phyloP scores from a whole-genome alignment of 2,797 vertebrate species.

The Pipistrellus pipistrellus region DNA sequence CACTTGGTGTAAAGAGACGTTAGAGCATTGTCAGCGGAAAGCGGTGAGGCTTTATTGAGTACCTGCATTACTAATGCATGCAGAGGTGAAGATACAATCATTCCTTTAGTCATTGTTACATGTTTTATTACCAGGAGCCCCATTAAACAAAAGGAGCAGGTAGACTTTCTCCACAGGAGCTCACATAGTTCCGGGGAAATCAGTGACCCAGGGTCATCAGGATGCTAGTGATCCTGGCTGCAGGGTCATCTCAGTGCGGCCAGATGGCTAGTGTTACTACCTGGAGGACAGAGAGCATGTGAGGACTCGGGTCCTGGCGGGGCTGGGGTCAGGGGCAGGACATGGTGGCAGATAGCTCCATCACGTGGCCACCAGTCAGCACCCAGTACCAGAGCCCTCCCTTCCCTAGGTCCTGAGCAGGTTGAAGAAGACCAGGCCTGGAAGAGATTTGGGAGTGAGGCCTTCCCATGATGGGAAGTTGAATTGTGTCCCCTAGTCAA shows the following conservation, averaged over 20 bases:
- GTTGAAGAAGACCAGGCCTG: not conserved
- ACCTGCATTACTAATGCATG: conserved; percentile 85
- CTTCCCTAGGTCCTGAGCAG: no score
- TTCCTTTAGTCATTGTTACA: conserved; percentile 81
- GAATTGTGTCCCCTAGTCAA: not conserved
- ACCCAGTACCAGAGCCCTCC: no score
- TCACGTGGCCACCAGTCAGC: fast-evolving
- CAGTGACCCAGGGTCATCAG: conserved; percentile 61
- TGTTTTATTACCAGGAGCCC: conserved; percentile 77
- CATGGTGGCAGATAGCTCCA: not conserved
- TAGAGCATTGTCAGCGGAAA: conserved; percentile 84
- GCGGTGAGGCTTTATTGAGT: conserved; percentile 83
- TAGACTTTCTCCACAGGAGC: conserved; percentile 66
- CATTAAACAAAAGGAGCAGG: conserved; percentile 66
- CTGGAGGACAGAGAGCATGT: not conserved
- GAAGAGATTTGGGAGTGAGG: fast-evolving
- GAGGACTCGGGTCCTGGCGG: conserved; percentile 21
- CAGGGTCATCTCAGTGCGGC: conserved; percentile 32
- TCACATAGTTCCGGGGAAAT: conserved; percentile 62
- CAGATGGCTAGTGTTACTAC: conserved; percentile 70
- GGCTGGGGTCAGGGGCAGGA: conserved; percentile 16
- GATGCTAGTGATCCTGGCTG: conserved; percentile 33
- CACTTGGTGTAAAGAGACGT: conserved; percentile 83
- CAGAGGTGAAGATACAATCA: conserved; percentile 75
- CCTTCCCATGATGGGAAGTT: fast-evolving